These are phyloP conservation scores for Iphiclides podalirius DNA, from an alignment of 2,888 invertebrate species.

Conservation along the genomic window DNA sequence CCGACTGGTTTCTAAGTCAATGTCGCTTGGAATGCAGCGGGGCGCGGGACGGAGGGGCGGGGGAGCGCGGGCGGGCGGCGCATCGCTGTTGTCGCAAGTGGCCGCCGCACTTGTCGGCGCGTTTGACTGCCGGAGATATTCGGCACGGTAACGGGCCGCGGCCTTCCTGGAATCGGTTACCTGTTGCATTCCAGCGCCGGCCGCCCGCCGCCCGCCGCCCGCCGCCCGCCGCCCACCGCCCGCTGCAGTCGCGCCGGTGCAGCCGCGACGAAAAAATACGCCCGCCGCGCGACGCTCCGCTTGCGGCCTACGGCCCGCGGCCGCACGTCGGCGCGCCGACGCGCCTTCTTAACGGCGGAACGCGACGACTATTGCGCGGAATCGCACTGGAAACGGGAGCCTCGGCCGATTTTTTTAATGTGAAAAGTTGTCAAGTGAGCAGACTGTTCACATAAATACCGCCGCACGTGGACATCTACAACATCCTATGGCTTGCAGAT, in stretches of 20 bases:
- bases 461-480: too few relatives aligned
- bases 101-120: constrained; percentile 77
- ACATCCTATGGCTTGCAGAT: too few relatives aligned
- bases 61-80: constrained; percentile 28
- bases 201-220: constrained; percentile 35
- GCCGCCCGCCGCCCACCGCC: constrained; percentile 25
- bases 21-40: constrained; percentile 73
- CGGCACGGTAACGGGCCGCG: constrained; percentile 77
- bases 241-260: constrained; percentile 51
- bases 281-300: constrained; percentile 17
- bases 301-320: not conserved
- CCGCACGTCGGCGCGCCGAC: not conserved
- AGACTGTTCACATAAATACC: too few relatives aligned
- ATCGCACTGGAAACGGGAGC: too few relatives aligned
- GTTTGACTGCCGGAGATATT: constrained; percentile 78
- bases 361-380: too few relatives aligned
- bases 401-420: too few relatives aligned
- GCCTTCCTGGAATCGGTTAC: constrained; percentile 80
- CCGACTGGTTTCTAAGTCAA: constrained; percentile 76
- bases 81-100: constrained; percentile 73
- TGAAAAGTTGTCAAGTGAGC: too few relatives aligned
- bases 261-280: constrained; percentile 29
- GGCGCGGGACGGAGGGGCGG: constrained; percentile 26
- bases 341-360: too few relatives aligned
- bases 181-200: constrained; percentile 77